Conservation (phyloP, 2,888 invertebrate genomes). For the Protonemura montana region DNA sequence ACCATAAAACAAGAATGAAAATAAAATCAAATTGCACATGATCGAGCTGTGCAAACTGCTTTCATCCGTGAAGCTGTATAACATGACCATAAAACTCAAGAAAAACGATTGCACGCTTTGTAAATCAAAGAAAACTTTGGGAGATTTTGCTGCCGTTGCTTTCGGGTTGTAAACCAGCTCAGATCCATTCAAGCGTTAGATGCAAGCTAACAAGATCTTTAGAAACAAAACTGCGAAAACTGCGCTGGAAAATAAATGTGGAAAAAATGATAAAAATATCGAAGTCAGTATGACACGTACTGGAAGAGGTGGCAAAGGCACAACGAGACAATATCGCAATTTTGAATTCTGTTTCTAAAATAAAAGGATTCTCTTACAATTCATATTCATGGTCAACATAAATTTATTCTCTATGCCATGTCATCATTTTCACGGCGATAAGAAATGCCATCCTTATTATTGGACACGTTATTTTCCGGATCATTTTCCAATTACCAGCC, state of each 20-base stretch:
- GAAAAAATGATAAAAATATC: too few species aligned
- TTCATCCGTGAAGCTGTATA: neutral
- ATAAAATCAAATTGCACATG: neutral
- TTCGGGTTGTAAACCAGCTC: neutral
- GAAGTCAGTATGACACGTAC: too few species aligned
- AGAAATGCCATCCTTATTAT: neutral
- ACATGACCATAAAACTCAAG: neutral
- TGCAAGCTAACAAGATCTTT: neutral
- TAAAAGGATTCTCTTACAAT: too few species aligned
- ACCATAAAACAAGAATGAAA: neutral
- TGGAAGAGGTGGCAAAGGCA: too few species aligned
- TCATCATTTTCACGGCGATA: neutral
- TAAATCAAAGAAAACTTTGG: conserved; percentile 2
- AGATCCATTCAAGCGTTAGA: neutral
- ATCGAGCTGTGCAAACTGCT: neutral
- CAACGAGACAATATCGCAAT: too few species aligned
- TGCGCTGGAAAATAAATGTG: neutral
- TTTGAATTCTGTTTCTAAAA: too few species aligned
- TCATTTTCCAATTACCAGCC: conserved; percentile 12
- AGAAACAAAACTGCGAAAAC: neutral
- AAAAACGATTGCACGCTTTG: neutral
- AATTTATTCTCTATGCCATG: neutral
- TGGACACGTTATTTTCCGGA: neutral
- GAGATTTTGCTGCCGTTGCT: neutral
- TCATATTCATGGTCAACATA: neutral